These are phyloP conservation scores for Dasyornis broadbenti DNA, from an alignment of 2,113 vertebrate species.

Conservation along the genomic window DNA sequence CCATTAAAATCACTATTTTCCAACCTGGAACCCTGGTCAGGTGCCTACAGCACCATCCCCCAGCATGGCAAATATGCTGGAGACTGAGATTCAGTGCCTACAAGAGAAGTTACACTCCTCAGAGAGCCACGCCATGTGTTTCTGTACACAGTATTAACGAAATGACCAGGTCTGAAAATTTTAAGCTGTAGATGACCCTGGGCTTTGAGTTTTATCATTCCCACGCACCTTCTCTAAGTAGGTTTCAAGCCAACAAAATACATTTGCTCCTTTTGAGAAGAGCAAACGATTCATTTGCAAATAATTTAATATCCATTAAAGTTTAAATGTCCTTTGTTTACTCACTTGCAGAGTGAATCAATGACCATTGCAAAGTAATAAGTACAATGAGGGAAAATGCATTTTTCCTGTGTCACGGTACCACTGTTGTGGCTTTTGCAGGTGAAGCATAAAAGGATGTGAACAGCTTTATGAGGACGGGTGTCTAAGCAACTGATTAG, in stretches of 20 bases:
- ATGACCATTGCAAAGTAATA: slow-evolving; percentile 59
- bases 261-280: slow-evolving; percentile 41
- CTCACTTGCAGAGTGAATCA: slow-evolving; percentile 50
- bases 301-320: slow-evolving; percentile 70
- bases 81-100: not conserved
- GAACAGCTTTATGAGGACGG: slow-evolving; percentile 41
- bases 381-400: slow-evolving; percentile 39
- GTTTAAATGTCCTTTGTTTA: slow-evolving; percentile 65
- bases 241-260: slow-evolving; percentile 34
- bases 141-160: not conserved
- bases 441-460: slow-evolving; percentile 43
- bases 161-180: not conserved
- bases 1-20: not conserved
- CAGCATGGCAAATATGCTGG: not conserved
- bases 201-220: slow-evolving; percentile 45
- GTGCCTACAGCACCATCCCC: not conserved
- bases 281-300: slow-evolving; percentile 67
- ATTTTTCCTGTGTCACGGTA: slow-evolving; percentile 9
- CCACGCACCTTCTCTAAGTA: slow-evolving; percentile 38
- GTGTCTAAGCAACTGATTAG: slow-evolving; percentile 71
- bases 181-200: slow-evolving; percentile 35
- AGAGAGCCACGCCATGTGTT: not conserved
- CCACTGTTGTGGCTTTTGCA: slow-evolving; percentile 51
- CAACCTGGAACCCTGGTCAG: not conserved
- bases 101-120: not conserved